Conservation (phyloP, 2,113 vertebrate species). For the Amphiprion ocellaris region DNA sequence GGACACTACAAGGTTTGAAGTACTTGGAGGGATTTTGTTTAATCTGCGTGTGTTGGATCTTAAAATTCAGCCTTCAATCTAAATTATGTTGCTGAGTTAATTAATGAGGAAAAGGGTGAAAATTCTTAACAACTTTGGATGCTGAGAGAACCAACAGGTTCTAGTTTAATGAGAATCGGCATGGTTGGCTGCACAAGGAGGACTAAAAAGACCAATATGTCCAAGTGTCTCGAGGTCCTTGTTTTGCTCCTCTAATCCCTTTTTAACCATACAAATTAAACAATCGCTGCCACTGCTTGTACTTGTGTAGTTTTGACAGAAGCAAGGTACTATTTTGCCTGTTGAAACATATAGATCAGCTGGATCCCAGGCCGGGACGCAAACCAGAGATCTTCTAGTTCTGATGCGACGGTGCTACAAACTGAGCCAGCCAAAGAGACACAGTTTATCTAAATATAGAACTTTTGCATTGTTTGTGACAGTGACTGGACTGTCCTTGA, state of each 20-base stretch:
- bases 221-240: constrained; percentile 9
- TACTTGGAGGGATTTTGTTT: constrained; percentile 27
- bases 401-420: too few species aligned
- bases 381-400: too few species aligned
- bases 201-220: constrained; percentile 1
- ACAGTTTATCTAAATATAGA: not conserved
- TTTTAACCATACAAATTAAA: constrained; percentile 18
- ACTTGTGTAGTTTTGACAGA: constrained; percentile 2
- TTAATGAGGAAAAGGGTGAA: constrained; percentile 34
- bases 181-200: constrained; percentile 25
- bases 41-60: not conserved
- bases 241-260: constrained; percentile 28
- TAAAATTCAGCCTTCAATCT: constrained; percentile 38
- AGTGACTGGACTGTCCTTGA: not conserved
- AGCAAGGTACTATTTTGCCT: not conserved
- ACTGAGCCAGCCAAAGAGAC: not conserved
- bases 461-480: not conserved
- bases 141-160: constrained; percentile 1
- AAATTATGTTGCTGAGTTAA: constrained; percentile 37
- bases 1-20: constrained; percentile 12
- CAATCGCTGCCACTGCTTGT: not conserved
- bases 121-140: constrained; percentile 22
- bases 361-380: not conserved
- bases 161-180: constrained; percentile 48
- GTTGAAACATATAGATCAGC: not conserved